Evolutionary conservation across 2,113 vertebrate genomes (phyloP), one percentile per base, ranked within the genome.

Genomic region (Podilymbus podiceps): DNA sequence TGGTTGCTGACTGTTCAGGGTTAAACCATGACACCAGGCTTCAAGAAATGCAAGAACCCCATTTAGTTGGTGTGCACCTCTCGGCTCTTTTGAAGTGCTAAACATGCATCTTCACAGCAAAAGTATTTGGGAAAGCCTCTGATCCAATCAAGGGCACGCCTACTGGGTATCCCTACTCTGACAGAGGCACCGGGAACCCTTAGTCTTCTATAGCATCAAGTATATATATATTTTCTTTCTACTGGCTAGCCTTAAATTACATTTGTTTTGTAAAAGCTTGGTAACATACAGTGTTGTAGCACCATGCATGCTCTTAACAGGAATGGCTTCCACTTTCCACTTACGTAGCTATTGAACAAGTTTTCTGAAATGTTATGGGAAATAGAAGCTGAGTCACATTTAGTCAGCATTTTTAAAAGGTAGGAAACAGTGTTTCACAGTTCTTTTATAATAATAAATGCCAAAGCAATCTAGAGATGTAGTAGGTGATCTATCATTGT

Each of bases 21-120:
- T 38, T 38, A 38, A 38, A 38, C 38, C 38, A 38, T 38, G 38
- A 38, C 38, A 38, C 30, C 38, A 28, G 8, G 8, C 14, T 71
- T 18, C 55, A 46, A 75, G 64, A 84, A 79, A 74, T 25, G 21
- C 58, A 56, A 56, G 30, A 74, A 11, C 7, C 7, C 10, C 5
- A 0, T 10, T 68, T 89, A 30, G 18, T 67, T 28, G 27, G 6
- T 31, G 4, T 0, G 1, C 2, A 17, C 49, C 30, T 68, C 58
- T 49, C 22, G 12, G 16, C 35, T 85, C 30, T 50, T 89, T 62
- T 14, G 11, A 76, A 80, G n/a, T 42, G 75, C 35, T 84, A 16
- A 58, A 66, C 31, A 33, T 86, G 42, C 31, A 50, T 66, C 67
- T 79, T 66, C 30, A 4, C 46, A 73, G 35, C 3, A 31, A 49